Conservation (phyloP, 2,113 vertebrate species). For the Ondatra zibethicus region DNA sequence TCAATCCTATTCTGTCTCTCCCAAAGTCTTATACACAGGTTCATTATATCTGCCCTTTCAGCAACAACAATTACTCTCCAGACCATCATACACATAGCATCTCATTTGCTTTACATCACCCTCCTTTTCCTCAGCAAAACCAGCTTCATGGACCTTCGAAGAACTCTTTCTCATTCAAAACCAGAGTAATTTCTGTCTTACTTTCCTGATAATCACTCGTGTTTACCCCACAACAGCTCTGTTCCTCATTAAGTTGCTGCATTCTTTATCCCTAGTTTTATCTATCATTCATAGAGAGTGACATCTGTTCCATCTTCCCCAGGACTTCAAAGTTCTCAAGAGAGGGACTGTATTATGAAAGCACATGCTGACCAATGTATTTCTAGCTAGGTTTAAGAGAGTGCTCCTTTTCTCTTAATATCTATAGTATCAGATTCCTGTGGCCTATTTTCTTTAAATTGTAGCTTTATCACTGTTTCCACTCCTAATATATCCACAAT, state of each 20-base stretch:
- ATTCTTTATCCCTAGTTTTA: background rate
- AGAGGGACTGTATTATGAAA: background rate
- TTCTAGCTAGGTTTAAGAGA: background rate
- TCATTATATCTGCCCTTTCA: background rate
- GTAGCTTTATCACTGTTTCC: background rate
- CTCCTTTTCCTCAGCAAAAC: background rate
- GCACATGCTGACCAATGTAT: background rate
- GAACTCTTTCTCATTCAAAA: background rate
- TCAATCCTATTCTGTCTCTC: background rate
- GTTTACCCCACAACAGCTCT: background rate
- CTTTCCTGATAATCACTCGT: background rate
- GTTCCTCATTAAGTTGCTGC: background rate
- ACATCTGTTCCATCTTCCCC: background rate
- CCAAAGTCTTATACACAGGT: background rate
- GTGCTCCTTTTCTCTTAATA: background rate
- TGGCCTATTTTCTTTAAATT: background rate
- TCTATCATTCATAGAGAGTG: background rate
- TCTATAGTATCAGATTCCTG: background rate
- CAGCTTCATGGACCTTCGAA: background rate
- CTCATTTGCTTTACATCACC: background rate
- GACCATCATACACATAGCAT: background rate
- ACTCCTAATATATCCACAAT: background rate
- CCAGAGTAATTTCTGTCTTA: background rate
- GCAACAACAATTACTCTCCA: background rate
- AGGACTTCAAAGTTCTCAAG: no score